Percentiles rank a stretch among this genome's conserved stretches.
These are phyloP conservation scores for Heterodera schachtii DNA, from an alignment of 1,140 invertebrate species.

Conservation along the genomic window DNA sequence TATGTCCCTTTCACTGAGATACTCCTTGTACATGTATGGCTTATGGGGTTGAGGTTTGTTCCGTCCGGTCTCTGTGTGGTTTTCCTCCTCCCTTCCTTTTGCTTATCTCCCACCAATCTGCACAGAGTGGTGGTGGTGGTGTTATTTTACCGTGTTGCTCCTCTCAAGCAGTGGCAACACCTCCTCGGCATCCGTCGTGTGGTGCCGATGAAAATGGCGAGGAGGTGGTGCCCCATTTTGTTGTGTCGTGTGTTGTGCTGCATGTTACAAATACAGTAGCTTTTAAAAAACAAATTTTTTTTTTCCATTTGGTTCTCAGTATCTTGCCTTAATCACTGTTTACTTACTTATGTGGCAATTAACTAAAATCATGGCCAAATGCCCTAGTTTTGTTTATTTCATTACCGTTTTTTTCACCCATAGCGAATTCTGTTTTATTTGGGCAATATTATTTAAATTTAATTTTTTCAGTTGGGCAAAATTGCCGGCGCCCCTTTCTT, in stretches of 20 bases:
- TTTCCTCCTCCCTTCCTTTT: not conserved
- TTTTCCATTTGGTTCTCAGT: no score
- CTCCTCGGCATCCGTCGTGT: not conserved
- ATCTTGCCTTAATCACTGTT: no score
- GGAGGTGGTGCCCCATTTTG: conserved; percentile 2
- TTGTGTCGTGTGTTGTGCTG: not conserved
- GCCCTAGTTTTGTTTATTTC: no score
- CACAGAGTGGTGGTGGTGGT: not conserved
- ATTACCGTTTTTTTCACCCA: not conserved
- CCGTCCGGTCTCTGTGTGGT: conserved; percentile 1
- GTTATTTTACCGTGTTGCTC: conserved; percentile 15
- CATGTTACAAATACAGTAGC: no score
- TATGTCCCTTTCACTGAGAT: not conserved
- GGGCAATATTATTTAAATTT: not conserved
- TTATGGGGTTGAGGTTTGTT: not conserved
- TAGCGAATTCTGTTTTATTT: not conserved
- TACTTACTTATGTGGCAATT: no score
- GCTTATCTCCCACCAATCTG: not conserved
- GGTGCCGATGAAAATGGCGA: conserved; percentile 13
- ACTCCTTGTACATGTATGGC: not conserved
- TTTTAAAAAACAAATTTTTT: no score
- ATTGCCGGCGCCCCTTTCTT: conserved; percentile 62
- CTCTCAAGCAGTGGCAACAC: not conserved
- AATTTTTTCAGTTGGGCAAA: conserved; percentile 61
- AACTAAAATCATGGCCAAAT: no score